phyloP scores from a whole-genome alignment of 2,113 vertebrate genomes.

The Pedionomus torquatus region DNA sequence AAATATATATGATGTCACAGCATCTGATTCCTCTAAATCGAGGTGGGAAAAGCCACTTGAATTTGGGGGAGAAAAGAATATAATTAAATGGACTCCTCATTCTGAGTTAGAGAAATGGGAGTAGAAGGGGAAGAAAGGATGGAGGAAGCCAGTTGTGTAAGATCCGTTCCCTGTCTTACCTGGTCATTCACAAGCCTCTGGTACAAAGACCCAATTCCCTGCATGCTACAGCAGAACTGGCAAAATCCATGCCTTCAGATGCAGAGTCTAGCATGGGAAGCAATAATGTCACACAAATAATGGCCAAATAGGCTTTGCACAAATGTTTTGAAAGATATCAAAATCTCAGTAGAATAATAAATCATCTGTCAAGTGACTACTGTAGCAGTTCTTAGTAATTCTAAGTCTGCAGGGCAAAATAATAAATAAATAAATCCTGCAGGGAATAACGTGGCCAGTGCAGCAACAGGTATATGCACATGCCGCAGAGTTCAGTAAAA shows the following conservation, averaged over 20 bases:
- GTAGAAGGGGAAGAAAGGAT: fast-evolving
- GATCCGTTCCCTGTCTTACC: background rate
- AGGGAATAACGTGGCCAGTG: background rate
- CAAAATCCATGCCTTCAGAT: background rate
- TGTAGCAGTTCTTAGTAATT: background rate
- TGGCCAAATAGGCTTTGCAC: background rate
- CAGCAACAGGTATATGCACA: background rate
- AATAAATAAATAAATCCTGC: background rate
- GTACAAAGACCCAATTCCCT: background rate
- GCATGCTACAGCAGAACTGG: background rate
- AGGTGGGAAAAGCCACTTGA: background rate
- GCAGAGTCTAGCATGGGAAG: background rate
- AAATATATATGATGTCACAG: no score
- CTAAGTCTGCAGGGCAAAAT: background rate
- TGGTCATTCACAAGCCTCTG: background rate
- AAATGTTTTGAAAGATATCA: background rate
- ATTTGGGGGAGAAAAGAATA: background rate
- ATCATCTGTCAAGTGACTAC: background rate
- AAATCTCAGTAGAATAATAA: background rate
- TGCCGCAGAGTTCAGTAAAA: background rate
- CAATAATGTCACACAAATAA: background rate
- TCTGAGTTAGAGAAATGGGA: background rate
- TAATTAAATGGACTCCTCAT: background rate
- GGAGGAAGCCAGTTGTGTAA: background rate
- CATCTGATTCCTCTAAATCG: background rate